phyloP scores from a whole-genome alignment of 2,797 vertebrate species.

The Pipistrellus kuhlii region DNA sequence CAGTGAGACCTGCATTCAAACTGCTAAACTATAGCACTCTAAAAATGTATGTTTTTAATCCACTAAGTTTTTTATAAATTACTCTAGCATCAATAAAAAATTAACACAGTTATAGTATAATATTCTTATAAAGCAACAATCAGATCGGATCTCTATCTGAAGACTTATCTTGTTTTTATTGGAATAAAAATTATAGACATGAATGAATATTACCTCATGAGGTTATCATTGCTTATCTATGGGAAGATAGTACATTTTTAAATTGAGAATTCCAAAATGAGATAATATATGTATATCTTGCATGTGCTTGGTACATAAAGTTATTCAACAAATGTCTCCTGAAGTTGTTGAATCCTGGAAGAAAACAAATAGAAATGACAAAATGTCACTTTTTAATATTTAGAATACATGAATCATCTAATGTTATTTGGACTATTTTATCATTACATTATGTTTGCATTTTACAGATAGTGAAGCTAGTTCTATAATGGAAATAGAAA shows the following conservation, averaged over 20 bases:
- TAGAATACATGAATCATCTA: not conserved
- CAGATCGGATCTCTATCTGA: slow-evolving; percentile 25
- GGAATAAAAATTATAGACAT: not conserved
- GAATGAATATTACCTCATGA: slow-evolving; percentile 17
- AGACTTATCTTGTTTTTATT: slow-evolving; percentile 36
- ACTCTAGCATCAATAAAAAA: slow-evolving; percentile 16
- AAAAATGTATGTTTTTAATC: not conserved
- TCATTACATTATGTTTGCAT: slow-evolving; percentile 48
- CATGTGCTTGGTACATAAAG: not conserved
- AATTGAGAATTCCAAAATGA: slow-evolving; percentile 50
- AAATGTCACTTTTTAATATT: slow-evolving; percentile 25
- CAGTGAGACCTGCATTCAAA: not conserved
- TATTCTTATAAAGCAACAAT: not conserved
- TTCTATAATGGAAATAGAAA: slow-evolving; percentile 85
- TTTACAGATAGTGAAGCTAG: slow-evolving; percentile 87
- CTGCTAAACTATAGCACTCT: not conserved
- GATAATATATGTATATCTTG: not conserved
- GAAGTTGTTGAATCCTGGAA: slow-evolving; percentile 31
- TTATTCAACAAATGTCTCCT: not conserved
- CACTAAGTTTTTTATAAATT: not conserved
- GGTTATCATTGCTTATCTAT: slow-evolving; percentile 7
- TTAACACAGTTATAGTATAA: not conserved
- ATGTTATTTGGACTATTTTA: slow-evolving; percentile 21
- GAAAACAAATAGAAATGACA: slow-evolving; percentile 40
- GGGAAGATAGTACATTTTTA: slow-evolving; percentile 14